These are phyloP conservation scores for Cardiocondyla obscurior DNA, from an alignment of 1,140 invertebrate species.

Conservation along the genomic window DNA sequence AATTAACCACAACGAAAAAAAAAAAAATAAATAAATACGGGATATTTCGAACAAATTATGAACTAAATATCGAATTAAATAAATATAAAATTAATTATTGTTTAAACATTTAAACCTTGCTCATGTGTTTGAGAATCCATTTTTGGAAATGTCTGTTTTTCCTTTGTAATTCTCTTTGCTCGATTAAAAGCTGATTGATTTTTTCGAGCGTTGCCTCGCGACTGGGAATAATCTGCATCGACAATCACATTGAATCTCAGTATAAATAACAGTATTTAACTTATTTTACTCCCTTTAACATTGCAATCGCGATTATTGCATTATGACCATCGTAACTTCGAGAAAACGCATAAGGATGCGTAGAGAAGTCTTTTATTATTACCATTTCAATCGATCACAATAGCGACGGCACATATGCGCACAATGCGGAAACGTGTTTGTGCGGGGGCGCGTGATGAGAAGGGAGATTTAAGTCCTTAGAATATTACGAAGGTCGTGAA, in stretches of 20 bases:
- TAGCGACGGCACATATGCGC: conserved; percentile 19
- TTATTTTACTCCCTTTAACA: neutral
- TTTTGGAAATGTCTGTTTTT: conserved; percentile 68
- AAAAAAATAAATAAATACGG: neutral
- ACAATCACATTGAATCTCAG: conserved; percentile 9
- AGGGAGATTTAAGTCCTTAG: conserved; percentile 31
- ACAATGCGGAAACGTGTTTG: conserved; percentile 59
- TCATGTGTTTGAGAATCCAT: conserved; percentile 61
- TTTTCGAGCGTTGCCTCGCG: conserved; percentile 58
- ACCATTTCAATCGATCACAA: conserved; percentile 49
- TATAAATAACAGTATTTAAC: neutral
- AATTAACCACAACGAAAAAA: neutral
- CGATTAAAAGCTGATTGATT: conserved; percentile 55
- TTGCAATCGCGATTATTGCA: neutral
- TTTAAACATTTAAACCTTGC: conserved; percentile 60
- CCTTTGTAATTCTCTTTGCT: conserved; percentile 38
- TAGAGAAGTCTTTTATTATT: conserved; percentile 57
- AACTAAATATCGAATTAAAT: neutral
- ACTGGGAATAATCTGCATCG: conserved; percentile 52
- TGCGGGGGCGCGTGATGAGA: conserved; percentile 34
- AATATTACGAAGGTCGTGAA: conserved; percentile 70
- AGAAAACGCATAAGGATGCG: conserved; percentile 17
- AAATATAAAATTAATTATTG: neutral
- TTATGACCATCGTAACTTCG: neutral
- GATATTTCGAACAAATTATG: too few relatives aligned